Conservation (phyloP, 1,140 invertebrate species). For the Drosophila arawakana region DNA sequence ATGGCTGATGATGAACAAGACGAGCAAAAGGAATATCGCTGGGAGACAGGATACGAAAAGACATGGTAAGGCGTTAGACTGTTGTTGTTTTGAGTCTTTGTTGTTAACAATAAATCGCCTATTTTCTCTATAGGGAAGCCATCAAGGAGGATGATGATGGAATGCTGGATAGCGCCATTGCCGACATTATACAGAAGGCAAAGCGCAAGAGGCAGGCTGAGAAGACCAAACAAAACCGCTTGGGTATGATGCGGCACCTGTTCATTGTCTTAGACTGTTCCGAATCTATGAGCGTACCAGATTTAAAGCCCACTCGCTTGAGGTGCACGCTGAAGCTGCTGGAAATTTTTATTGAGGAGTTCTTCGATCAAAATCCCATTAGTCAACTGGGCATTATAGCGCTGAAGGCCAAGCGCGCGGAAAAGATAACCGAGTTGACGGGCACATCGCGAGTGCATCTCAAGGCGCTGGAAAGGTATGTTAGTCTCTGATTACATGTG, state of each 20-base stretch:
- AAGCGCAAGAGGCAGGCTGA: conserved; percentile 91
- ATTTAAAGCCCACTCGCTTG: conserved; percentile 97
- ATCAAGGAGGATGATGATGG: conserved; percentile 98
- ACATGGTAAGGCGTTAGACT: conserved; percentile 89
- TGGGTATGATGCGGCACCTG: conserved; percentile 98
- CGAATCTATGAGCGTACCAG: conserved; percentile 96
- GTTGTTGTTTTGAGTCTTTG: background rate
- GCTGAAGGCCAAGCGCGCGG: conserved; percentile 96
- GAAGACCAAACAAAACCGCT: conserved; percentile 89
- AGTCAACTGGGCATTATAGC: conserved; percentile 97
- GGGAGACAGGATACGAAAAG: conserved; percentile 99
- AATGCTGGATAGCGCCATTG: conserved; percentile 93
- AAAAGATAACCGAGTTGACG: conserved; percentile 95
- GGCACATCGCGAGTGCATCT: conserved; percentile 94
- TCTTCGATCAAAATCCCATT: conserved; percentile 99
- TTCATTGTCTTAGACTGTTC: conserved; percentile 97
- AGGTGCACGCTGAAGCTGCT: conserved; percentile 95
- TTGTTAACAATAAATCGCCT: conserved; percentile 1
- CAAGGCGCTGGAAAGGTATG: conserved; percentile 87
- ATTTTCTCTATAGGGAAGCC: conserved; percentile 90
- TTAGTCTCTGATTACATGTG: background rate
- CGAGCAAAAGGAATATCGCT: conserved; percentile 96
- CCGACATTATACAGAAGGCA: conserved; percentile 95
- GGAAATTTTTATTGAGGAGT: conserved; percentile 97
- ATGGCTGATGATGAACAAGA: conserved; percentile 90